Evolutionary conservation across 2,888 invertebrate species (phyloP), one percentile per base, ranked within the genome.

Genomic region (Doris montereyensis): DNA sequence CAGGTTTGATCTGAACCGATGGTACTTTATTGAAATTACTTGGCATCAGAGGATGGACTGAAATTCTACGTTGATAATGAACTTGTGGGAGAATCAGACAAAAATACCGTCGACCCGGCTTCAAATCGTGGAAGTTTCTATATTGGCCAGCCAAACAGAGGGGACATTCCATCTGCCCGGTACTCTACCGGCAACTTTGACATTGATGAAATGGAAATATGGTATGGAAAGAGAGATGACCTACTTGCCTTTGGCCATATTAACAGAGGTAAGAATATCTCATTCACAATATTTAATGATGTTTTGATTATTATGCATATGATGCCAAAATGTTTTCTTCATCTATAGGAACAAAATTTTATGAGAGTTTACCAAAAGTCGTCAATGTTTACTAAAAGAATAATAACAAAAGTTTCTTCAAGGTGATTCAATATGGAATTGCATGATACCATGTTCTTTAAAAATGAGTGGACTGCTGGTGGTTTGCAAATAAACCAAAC

Each of bases 11-110:
- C 78, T 81, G 5, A 81, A 86, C 26, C 78, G 84, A 24, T 91
- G 91, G 91, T 88, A 89, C 81, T 87, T 88, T 77, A 75, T 90
- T 52, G 91, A 91, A 79, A 77, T 90, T 13, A 87, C 89, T 4
- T 88, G 88, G 88, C 88, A 88, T 67, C 86, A 0, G 85, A 87
- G 21, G 83, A 85, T 32, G 89, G 88, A 0, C 82, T 89, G 8
- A 83, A 85, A 52, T 32, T 89, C 34, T 88, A 85, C 67, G 79
- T 89, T 2, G 86, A 89, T 79, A 84, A 86, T 70, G 81, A 87
- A 17, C 78, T 86, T 21, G 21, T 62, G 1, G 77, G 65, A 5
- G 30, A 70, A 17, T 52, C 72, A 24, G 57, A 21, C 13, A 68
- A 60, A 13, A 75, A 80, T 1, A 73, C 41, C n/a, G 62, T 76